Base-by-base conservation (phyloP, 2,113 vertebrate species). In the Ailurus styani region DNA sequence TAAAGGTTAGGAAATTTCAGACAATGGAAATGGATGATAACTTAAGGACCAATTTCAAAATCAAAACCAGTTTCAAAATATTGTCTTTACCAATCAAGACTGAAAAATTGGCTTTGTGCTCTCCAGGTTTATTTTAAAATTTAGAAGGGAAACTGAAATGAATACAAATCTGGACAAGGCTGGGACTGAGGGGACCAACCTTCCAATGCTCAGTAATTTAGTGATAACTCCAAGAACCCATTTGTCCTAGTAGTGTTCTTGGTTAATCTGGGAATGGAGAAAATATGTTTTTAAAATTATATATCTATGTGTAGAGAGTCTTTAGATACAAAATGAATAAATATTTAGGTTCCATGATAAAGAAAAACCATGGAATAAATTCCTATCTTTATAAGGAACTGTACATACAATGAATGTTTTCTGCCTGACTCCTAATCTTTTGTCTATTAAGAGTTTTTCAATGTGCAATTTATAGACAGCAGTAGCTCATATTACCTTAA, bases 321-420 rank as follows among this genome's bases (percentile, higher is more conserved):
- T n/a, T 82, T 34, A 96, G 91, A 85, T 82, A 97, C 4, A 96
- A 96, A 95, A 95, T 62, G 7, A 96, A 79, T 96, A 93, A 75
- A 92, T 96, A 96, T 95, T 98, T 94, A 94, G 92, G 97, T 64
- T 92, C 27, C 64, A 84, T 23, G 47, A 95, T 52, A 93, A 93
- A 96, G 47, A 57, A 94, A 17, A 50, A 31, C 18, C 18, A 55
- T 54, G 10, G 64, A 93, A 72, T 57, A 82, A 25, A 94, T 31
- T 54, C 2, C 50, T 64, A 31, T 57, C 87, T 97, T 55, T 88
- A 54, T 90, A 91, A 89, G 70, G 79, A 95, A 96, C 27, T 40
- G 57, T 68, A 94, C 95, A 87, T 98, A 94, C 94, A 96, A 87
- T 73, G 90, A 98, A 96, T 81, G 95, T 94, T 83, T 85, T 85